Conservation (phyloP, 2,113 vertebrate genomes). For the Scomber colias region DNA sequence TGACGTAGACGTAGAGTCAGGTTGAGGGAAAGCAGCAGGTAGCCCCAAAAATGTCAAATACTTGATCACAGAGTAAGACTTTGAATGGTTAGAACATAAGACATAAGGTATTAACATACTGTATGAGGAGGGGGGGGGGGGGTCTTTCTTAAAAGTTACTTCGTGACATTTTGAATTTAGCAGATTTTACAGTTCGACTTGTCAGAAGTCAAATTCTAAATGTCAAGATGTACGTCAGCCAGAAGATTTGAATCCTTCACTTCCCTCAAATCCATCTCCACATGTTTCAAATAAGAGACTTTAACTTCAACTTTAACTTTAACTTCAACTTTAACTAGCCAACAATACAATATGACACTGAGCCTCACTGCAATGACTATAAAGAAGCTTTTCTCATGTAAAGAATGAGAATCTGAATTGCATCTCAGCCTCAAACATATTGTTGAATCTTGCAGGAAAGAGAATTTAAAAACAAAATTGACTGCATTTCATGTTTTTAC, state of each 20-base stretch:
- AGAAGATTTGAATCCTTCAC: conserved; percentile 5
- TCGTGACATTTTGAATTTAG: conserved; percentile 9
- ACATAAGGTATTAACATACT: too few relatives aligned
- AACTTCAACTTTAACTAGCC: not conserved
- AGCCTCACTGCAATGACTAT: not conserved
- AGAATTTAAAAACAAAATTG: not conserved
- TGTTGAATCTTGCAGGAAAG: not conserved
- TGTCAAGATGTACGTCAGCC: not conserved
- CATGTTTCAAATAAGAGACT: not conserved
- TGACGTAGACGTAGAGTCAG: not conserved
- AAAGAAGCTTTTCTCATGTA: too few relatives aligned
- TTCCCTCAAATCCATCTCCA: not conserved
- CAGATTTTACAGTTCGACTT: not conserved
- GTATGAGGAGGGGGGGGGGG: too few relatives aligned
- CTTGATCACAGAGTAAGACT: too few relatives aligned
- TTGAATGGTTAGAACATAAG: too few relatives aligned
- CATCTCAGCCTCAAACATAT: not conserved
- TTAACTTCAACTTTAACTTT: not conserved
- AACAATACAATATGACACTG: not conserved
- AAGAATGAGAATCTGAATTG: too few relatives aligned
- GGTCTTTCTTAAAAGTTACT: too few relatives aligned
- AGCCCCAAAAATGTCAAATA: not conserved
- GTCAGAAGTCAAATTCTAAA: conserved; percentile 5
- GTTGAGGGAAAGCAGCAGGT: not conserved
- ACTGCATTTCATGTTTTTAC: not conserved